phyloP scores from a whole-genome alignment of 2,113 vertebrate genomes.

The Tautogolabrus adspersus region DNA sequence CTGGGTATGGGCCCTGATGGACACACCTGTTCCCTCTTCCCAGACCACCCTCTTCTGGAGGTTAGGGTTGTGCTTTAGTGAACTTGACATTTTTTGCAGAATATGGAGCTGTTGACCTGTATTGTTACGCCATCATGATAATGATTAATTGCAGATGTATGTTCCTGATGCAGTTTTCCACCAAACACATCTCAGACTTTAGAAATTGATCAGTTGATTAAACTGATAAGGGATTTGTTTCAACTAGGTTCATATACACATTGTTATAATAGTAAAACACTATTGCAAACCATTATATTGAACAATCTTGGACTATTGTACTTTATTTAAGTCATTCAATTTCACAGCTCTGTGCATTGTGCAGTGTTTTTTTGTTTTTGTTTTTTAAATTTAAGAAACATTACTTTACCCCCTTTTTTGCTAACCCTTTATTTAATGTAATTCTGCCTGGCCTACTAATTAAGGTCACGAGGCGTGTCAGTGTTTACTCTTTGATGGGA shows the following conservation, averaged over 20 bases:
- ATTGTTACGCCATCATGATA: too few relatives aligned
- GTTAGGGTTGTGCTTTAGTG: constrained; percentile 67
- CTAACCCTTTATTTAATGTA: constrained; percentile 8
- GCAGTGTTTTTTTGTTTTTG: constrained; percentile 3
- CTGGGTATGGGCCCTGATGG: constrained; percentile 94
- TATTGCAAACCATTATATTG: too few relatives aligned
- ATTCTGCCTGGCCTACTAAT: constrained; percentile 21
- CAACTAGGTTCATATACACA: too few relatives aligned
- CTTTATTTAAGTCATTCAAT: neutral
- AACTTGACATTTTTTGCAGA: neutral
- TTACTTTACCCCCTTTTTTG: neutral
- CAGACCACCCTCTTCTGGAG: constrained; percentile 90
- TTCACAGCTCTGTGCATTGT: neutral
- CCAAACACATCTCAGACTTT: neutral
- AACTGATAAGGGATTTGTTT: neutral
- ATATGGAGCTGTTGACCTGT: neutral
- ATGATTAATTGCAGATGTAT: too few relatives aligned
- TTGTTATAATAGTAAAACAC: too few relatives aligned
- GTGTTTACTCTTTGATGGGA: constrained; percentile 32
- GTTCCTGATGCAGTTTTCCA: neutral
- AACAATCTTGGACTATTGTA: neutral
- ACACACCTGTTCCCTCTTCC: constrained; percentile 95
- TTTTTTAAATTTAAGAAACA: neutral
- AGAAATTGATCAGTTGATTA: neutral
- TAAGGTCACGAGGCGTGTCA: neutral